phyloP scores from a whole-genome alignment of 2,888 invertebrate genomes.

The Tuberolachnus salignus region DNA sequence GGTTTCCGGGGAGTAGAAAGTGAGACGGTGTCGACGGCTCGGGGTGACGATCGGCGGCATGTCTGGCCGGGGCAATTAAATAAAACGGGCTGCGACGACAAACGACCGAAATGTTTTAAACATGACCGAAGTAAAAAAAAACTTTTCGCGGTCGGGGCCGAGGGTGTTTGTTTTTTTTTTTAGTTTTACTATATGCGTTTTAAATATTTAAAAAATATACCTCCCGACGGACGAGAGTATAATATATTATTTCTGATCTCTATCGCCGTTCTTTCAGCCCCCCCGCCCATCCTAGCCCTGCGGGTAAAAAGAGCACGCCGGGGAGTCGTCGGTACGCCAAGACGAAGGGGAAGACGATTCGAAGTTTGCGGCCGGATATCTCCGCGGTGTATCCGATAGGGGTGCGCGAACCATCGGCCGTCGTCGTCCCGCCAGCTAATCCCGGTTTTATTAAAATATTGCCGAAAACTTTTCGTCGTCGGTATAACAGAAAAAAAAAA shows the following conservation, averaged over 20 bases:
- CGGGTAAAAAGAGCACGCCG: neutral
- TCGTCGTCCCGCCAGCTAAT: conserved; percentile 6
- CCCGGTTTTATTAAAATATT: conserved; percentile 33
- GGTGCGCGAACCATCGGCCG: neutral
- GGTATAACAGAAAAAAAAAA: too few species aligned
- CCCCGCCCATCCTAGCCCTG: too few species aligned
- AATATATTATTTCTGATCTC: conserved; percentile 28
- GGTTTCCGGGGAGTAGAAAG: neutral
- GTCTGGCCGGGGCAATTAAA: conserved; percentile 24
- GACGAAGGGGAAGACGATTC: neutral
- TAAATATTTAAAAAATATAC: conserved; percentile 48
- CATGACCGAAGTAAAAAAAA: conserved; percentile 21
- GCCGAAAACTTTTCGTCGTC: conserved; percentile 7
- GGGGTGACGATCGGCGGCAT: neutral
- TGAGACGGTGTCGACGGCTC: neutral
- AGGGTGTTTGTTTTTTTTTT: conserved; percentile 24
- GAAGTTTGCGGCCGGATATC: conserved; percentile 2
- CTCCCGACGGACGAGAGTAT: neutral
- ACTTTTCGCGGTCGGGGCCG: neutral
- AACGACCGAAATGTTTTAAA: conserved; percentile 39
- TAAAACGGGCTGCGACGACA: neutral
- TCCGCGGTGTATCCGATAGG: neutral
- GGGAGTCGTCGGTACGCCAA: conserved; percentile 2
- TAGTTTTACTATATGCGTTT: conserved; percentile 18
- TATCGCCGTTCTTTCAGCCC: neutral